Conservation (phyloP, 2,113 vertebrate genomes). For the Guaruba guarouba region DNA sequence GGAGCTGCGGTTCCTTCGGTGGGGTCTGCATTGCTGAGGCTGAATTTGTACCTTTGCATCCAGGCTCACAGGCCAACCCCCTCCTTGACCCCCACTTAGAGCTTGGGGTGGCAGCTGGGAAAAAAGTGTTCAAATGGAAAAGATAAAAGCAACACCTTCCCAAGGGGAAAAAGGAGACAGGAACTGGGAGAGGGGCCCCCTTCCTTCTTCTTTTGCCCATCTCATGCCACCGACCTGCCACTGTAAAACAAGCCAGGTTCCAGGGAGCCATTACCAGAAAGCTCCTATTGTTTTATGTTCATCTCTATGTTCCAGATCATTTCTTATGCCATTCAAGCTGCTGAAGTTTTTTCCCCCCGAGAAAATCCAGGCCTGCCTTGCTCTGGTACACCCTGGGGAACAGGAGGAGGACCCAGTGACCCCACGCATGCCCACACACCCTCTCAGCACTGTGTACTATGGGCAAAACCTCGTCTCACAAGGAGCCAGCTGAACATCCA, state of each 20-base stretch:
- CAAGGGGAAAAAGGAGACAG: not conserved
- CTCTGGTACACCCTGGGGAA: not conserved
- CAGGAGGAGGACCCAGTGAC: not conserved
- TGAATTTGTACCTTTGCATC: not conserved
- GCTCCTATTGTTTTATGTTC: not conserved
- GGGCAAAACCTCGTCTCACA: not conserved
- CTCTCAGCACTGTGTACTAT: rapidly evolving
- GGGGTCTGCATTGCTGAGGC: not conserved
- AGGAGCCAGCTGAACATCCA: rapidly evolving
- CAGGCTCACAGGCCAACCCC: not conserved
- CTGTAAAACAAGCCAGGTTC: not conserved
- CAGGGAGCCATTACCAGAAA: not conserved
- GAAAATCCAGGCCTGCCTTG: not conserved
- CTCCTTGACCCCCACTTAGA: not conserved
- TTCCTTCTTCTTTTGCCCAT: not conserved
- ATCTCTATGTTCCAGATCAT: not conserved
- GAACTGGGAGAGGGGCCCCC: not conserved
- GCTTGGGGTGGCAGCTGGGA: not conserved
- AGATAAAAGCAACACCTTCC: not conserved
- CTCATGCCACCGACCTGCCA: not conserved
- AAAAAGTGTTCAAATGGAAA: not conserved
- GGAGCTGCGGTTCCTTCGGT: not conserved
- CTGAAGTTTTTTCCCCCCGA: not conserved
- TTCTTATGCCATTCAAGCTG: not conserved
- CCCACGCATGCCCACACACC: rapidly evolving